phyloP scores from a whole-genome alignment of 35 echinoderm and acorn worm genomes.

The Hemicentrotus pulcherrimus region DNA sequence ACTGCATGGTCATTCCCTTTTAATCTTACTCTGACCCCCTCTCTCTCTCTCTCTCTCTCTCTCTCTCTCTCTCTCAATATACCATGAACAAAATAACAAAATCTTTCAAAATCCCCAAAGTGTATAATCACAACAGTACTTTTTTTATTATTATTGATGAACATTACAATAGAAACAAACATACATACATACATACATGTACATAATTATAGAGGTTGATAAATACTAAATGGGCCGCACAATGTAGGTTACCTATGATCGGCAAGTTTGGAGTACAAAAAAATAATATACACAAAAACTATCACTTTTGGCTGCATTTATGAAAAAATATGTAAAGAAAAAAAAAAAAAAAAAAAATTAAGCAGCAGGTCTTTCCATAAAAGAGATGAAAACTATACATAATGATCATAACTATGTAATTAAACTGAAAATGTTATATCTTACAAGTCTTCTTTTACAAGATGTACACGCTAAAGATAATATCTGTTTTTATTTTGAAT shows the following conservation, averaged over 20 bases:
- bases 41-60: too few species aligned
- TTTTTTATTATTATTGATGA: slow-evolving; percentile 37
- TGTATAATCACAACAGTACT: slow-evolving; percentile 40
- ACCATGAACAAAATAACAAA: too few species aligned
- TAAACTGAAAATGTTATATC: background rate
- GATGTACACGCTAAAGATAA: background rate
- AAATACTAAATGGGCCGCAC: slow-evolving; percentile 38
- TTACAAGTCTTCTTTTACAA: slow-evolving; percentile 9
- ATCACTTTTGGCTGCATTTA: background rate
- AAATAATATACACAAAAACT: slow-evolving; percentile 36
- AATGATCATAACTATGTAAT: slow-evolving; percentile 13
- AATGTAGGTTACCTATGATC: slow-evolving; percentile 48
- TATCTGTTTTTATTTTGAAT: background rate
- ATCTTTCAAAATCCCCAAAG: too few species aligned
- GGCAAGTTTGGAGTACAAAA: slow-evolving; percentile 53
- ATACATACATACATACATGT: slow-evolving; percentile 53
- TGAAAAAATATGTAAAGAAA: slow-evolving; percentile 26
- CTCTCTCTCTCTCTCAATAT: too few species aligned
- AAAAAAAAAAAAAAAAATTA: background rate
- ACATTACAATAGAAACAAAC: slow-evolving; percentile 54
- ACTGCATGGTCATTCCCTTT: too few species aligned
- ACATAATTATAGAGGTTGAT: slow-evolving; percentile 43
- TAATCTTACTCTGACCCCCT: too few species aligned
- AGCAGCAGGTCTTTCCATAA: slow-evolving; percentile 40
- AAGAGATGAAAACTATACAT: slow-evolving; percentile 44